phyloP scores from a whole-genome alignment of 2,113 vertebrate genomes.

The Camelus dromedarius region DNA sequence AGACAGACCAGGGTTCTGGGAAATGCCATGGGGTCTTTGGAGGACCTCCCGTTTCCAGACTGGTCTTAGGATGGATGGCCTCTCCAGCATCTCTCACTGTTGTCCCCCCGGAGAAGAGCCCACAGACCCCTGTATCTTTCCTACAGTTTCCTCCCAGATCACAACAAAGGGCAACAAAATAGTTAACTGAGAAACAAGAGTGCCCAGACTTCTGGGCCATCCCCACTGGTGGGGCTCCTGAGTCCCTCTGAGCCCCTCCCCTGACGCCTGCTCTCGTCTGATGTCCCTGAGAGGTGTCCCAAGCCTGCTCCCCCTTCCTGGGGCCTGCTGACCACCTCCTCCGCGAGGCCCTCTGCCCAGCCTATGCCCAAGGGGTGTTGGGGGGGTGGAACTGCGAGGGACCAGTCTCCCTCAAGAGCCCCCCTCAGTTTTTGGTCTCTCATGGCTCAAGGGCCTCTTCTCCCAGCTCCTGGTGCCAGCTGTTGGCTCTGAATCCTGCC shows the following conservation, averaged over 20 bases:
- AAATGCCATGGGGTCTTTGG: neutral
- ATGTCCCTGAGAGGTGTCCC: neutral
- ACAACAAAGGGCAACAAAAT: neutral
- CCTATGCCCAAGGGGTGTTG: neutral
- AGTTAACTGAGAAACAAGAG: neutral
- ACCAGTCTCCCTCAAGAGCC: neutral
- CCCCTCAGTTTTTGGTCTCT: neutral
- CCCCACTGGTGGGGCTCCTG: neutral
- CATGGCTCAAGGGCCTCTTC: neutral
- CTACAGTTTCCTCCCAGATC: neutral
- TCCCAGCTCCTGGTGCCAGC: neutral
- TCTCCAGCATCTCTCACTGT: neutral
- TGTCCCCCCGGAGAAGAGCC: neutral
- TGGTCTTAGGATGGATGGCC: neutral
- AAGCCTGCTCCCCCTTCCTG: neutral
- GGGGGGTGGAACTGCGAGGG: neutral
- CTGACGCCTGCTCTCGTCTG: neutral
- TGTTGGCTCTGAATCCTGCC: constrained; percentile 19
- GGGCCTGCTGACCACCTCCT: neutral
- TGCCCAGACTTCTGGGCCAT: neutral
- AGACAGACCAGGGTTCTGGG: neutral
- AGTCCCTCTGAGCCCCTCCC: neutral
- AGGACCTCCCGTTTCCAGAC: neutral
- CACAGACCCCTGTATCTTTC: neutral
- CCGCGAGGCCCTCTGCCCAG: neutral